Evolutionary conservation across 1,140 invertebrate species (phyloP).

Genomic region (Theocolax elegans): DNA sequence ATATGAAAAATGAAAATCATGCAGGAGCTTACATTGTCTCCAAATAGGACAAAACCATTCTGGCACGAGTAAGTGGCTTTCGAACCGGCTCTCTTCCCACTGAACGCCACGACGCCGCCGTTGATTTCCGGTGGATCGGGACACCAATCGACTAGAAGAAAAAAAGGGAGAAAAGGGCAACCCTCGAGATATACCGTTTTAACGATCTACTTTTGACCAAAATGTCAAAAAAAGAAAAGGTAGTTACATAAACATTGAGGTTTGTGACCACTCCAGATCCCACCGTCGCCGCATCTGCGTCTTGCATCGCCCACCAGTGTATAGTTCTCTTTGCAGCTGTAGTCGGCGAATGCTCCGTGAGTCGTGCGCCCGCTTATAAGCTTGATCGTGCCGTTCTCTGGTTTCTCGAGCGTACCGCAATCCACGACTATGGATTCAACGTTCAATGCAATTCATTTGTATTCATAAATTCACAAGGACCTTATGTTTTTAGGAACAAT

Average conservation of each 20-base stretch:
- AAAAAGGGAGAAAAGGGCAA: too few relatives aligned
- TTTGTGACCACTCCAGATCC: constrained; percentile 82
- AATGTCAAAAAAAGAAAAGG: background rate
- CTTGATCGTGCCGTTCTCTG: constrained; percentile 80
- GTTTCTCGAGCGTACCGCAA: constrained; percentile 77
- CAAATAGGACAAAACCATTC: constrained; percentile 85
- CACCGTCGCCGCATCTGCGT: constrained; percentile 81
- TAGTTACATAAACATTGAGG: constrained; percentile 81
- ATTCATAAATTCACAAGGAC: too few relatives aligned
- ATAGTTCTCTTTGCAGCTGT: constrained; percentile 85
- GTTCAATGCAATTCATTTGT: too few relatives aligned
- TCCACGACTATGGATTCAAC: constrained; percentile 77
- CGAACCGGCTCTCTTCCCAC: constrained; percentile 79
- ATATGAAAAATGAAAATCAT: too few relatives aligned
- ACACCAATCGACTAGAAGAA: constrained; percentile 80
- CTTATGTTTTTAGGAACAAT: too few relatives aligned
- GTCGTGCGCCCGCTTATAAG: constrained; percentile 79
- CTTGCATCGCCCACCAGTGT: constrained; percentile 81
- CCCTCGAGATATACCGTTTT: too few relatives aligned
- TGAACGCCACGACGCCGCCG: constrained; percentile 77
- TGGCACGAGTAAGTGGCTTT: constrained; percentile 84
- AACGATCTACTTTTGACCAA: too few relatives aligned
- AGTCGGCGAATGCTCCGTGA: constrained; percentile 79
- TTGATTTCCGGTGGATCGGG: constrained; percentile 80
- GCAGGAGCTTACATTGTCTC: constrained; percentile 74